A percentile compares a stretch with the other conserved stretches of the same genome.
These are phyloP conservation scores for Chamaetylas fuelleborni DNA, from an alignment of 2,113 vertebrate genomes.

Conservation along the genomic window DNA sequence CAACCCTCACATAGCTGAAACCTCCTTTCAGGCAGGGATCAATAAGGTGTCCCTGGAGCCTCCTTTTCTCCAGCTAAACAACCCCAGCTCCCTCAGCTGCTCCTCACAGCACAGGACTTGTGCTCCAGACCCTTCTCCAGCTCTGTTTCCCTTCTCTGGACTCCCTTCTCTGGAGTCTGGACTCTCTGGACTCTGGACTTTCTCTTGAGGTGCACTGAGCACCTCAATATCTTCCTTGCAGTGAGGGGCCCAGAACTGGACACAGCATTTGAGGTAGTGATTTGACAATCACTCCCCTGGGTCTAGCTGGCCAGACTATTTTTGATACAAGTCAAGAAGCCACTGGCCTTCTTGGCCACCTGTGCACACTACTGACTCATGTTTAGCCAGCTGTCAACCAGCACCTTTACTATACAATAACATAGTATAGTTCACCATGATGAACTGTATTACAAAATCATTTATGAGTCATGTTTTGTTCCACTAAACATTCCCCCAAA, in stretches of 20 bases:
- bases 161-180: background rate
- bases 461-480: background rate
- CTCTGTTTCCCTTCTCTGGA: accelerated
- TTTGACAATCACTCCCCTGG: background rate
- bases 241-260: background rate
- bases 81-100: background rate
- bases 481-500: background rate
- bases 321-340: background rate
- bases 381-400: accelerated
- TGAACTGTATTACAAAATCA: background rate
- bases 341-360: background rate
- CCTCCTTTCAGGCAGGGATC: background rate
- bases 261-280: background rate
- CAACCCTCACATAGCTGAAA: background rate
- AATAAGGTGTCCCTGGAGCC: background rate
- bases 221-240: too few relatives aligned
- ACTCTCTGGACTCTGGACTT: too few relatives aligned
- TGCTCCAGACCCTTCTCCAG: background rate
- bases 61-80: background rate
- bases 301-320: background rate
- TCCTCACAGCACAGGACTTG: background rate
- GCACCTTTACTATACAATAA: background rate
- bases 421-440: accelerated
- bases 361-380: background rate
- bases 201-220: background rate